phyloP scores from a whole-genome alignment of 2,113 vertebrate genomes.

The Chrysochloris asiatica region DNA sequence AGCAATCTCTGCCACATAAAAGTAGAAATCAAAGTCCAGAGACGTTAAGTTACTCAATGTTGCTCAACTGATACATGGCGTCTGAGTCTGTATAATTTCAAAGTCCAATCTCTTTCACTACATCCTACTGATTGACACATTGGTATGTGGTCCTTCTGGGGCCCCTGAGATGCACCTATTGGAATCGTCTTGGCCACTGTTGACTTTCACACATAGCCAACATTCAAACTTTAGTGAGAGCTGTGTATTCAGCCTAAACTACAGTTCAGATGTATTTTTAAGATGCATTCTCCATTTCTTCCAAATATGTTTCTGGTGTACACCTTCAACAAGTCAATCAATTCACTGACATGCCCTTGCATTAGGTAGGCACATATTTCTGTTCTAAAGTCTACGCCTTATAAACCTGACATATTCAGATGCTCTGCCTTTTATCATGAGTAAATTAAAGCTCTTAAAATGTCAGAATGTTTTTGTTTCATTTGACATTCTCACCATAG shows the following conservation, averaged over 20 bases:
- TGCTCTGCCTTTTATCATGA: conserved; percentile 59
- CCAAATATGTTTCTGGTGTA: not conserved
- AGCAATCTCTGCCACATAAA: not conserved
- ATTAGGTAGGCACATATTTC: not conserved
- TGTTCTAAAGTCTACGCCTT: conserved; percentile 44
- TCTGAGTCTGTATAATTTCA: not conserved
- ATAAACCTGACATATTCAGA: conserved; percentile 69
- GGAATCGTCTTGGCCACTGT: not conserved
- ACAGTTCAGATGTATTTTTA: not conserved
- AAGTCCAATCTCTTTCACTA: not conserved
- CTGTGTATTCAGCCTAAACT: not conserved
- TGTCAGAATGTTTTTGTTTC: conserved; percentile 78
- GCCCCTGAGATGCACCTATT: not conserved
- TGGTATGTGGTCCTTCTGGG: not conserved
- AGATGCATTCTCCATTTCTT: not conserved
- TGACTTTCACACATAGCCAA: not conserved
- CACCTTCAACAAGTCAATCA: conserved; percentile 13
- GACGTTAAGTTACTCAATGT: not conserved
- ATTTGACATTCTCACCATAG: conserved; percentile 75
- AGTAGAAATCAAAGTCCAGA: not conserved
- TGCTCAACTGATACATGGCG: not conserved
- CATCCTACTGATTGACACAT: not conserved
- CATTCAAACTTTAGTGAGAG: not conserved
- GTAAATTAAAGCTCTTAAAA: conserved; percentile 79
- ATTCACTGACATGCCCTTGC: not conserved